Evolutionary conservation across 2,113 vertebrate genomes (phyloP), one percentile per base, ranked within the genome.

Genomic region (Deroptyus accipitrinus): DNA sequence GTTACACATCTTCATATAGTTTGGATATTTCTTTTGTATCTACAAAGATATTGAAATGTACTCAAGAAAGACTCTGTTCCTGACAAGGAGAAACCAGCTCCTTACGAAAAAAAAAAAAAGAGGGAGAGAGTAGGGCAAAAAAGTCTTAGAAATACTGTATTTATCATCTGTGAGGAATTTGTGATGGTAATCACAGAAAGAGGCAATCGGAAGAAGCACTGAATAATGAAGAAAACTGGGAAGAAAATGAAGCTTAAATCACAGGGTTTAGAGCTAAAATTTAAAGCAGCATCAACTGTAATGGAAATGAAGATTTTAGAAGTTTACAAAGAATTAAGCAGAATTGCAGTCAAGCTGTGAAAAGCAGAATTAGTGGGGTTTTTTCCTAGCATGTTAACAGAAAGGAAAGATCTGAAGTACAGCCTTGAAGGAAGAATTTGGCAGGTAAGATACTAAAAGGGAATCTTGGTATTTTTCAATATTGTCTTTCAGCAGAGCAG

Each of bases 311-410:
- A 67, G 35, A 67, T 69, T 83, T 91, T 74, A 52, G 76, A 83
- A 48, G 82, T 86, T 89, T 87, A 52, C 55, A 46, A 63, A 91
- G 81, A 87, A 90, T 90, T 92, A 94, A 84, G 66, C 22, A 84
- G 46, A 87, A 83, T 22, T 84, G 55, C 37, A 70, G 88, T 86
- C 89, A 91, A 89, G 35, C 90, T 87, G 69, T 84, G 90, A 94
- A 70, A 62, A 49, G 19, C 37, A 78, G 66, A 67, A 88, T 75
- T 87, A 84, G 55, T 55, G 54, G 17, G 23, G 18, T 51, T 48
- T 52, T 66, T 62, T 31, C 17, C 33, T 69, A 42, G 22, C 54
- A 11, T 39, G 27, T 74, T 69, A 81, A 42, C 64, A 49, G 77
- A 78, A 86, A 80, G 20, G 15, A 66, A 77, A 62, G 39, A 54